Conservation (phyloP, 2,797 vertebrate species). For the Bradypodion pumilum region DNA sequence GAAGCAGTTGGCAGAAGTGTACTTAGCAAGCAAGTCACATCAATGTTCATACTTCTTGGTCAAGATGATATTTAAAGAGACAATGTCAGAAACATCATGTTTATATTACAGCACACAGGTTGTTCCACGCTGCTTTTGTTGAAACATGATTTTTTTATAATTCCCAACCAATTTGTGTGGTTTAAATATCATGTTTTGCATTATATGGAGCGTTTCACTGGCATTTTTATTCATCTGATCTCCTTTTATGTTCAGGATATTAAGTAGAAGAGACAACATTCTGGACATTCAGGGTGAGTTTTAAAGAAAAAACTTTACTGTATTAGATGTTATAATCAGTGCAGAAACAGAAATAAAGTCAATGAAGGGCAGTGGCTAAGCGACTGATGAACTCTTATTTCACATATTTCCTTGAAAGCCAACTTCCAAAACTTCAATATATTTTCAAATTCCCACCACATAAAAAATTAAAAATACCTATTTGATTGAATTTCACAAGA, state of each 20-base stretch:
- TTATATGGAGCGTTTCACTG: too few relatives aligned
- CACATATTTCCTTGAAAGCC: too few relatives aligned
- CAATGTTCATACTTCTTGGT: slow-evolving; percentile 18
- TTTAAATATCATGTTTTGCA: background rate
- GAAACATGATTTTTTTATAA: background rate
- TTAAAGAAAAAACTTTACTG: background rate
- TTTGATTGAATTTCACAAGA: too few relatives aligned
- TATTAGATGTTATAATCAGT: background rate
- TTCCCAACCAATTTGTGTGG: background rate
- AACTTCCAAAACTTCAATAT: too few relatives aligned
- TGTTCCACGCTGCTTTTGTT: background rate
- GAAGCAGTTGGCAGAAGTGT: slow-evolving; percentile 53
- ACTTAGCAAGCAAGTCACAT: slow-evolving; percentile 16
- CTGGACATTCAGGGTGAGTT: background rate
- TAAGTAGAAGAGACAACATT: background rate
- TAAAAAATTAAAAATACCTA: too few relatives aligned
- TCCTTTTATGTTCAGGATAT: background rate
- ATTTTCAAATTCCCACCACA: too few relatives aligned
- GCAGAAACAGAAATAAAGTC: background rate
- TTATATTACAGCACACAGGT: background rate
- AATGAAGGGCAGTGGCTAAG: background rate
- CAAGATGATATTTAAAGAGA: slow-evolving; percentile 20
- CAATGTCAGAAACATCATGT: slow-evolving; percentile 16
- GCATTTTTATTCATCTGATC: background rate
- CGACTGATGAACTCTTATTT: too few relatives aligned